phyloP scores from a whole-genome alignment of 2,888 invertebrate genomes.

The Vanessa cardui region DNA sequence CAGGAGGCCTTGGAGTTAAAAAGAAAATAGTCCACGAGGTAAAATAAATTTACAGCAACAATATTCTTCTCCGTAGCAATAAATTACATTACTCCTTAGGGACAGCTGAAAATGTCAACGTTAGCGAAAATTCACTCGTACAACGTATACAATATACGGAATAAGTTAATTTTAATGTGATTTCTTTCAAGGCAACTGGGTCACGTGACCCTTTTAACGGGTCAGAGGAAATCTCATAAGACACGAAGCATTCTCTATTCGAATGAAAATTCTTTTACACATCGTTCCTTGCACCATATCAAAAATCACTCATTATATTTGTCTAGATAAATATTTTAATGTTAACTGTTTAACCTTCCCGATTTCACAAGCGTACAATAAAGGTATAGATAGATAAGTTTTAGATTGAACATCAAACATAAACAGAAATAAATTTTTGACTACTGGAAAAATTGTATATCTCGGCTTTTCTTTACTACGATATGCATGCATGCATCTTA shows the following conservation, averaged over 20 bases:
- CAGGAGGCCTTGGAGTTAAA: slow-evolving; percentile 1
- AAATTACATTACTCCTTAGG: slow-evolving; percentile 36
- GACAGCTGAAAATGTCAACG: slow-evolving; percentile 36
- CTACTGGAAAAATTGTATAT: too few relatives aligned
- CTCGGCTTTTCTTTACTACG: too few relatives aligned
- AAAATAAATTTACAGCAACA: slow-evolving; percentile 36
- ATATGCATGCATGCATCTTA: too few relatives aligned
- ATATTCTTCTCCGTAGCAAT: slow-evolving; percentile 32
- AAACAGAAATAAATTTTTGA: too few relatives aligned
- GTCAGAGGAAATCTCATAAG: slow-evolving; percentile 21
- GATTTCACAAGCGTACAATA: too few relatives aligned
- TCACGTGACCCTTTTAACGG: slow-evolving; percentile 28
- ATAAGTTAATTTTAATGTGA: slow-evolving; percentile 35
- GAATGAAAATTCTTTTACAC: slow-evolving; percentile 9
- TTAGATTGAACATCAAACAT: too few relatives aligned
- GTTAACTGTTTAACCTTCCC: too few relatives aligned
- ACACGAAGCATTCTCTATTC: slow-evolving; percentile 1
- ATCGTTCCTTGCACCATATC: not conserved
- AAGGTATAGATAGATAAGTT: too few relatives aligned
- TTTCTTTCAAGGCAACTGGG: slow-evolving; percentile 28
- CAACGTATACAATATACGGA: slow-evolving; percentile 18
- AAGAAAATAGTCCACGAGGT: slow-evolving; percentile 21
- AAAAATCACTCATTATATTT: not conserved
- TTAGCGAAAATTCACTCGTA: slow-evolving; percentile 20
- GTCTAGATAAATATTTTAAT: not conserved